Percentiles rank a stretch among this genome's conserved stretches.
Evolutionary conservation across 2,888 invertebrate genomes (phyloP).

Genomic region (Dendrolimus houi): DNA sequence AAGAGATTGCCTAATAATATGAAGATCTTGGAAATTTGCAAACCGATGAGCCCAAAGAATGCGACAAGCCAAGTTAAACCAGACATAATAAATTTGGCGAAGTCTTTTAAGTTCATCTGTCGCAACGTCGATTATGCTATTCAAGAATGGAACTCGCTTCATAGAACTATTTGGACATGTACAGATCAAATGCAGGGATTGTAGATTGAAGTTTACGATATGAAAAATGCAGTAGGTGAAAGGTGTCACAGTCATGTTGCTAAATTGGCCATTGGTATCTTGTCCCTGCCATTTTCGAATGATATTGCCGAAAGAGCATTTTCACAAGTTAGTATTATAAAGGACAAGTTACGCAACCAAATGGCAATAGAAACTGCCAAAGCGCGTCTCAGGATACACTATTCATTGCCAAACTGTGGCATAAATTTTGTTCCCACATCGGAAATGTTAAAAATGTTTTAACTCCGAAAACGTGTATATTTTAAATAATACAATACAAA

Average conservation of each 20-base stretch:
- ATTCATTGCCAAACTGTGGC: background rate
- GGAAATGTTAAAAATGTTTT: background rate
- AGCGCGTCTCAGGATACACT: too few species aligned
- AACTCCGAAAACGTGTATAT: background rate
- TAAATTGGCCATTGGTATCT: conserved; percentile 3
- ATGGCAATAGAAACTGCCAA: background rate
- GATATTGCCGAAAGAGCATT: conserved; percentile 16
- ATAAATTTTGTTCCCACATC: background rate
- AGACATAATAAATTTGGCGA: conserved; percentile 6
- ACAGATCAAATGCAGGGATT: background rate
- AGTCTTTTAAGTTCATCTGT: conserved; percentile 3
- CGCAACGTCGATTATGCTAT: background rate
- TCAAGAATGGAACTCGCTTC: conserved; percentile 1
- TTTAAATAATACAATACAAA: background rate
- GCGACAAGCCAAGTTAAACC: conserved; percentile 7
- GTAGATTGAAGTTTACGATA: background rate
- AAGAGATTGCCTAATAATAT: conserved; percentile 1
- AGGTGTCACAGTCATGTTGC: background rate
- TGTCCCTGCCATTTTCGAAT: conserved; percentile 11
- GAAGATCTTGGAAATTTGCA: conserved; percentile 2
- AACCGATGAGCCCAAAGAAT: conserved; percentile 7
- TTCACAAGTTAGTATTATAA: conserved; percentile 5
- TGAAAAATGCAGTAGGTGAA: background rate
- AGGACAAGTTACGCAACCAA: background rate
- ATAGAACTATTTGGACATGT: background rate